Conservation (phyloP, 2,113 vertebrate genomes). For the Sialia sialis region DNA sequence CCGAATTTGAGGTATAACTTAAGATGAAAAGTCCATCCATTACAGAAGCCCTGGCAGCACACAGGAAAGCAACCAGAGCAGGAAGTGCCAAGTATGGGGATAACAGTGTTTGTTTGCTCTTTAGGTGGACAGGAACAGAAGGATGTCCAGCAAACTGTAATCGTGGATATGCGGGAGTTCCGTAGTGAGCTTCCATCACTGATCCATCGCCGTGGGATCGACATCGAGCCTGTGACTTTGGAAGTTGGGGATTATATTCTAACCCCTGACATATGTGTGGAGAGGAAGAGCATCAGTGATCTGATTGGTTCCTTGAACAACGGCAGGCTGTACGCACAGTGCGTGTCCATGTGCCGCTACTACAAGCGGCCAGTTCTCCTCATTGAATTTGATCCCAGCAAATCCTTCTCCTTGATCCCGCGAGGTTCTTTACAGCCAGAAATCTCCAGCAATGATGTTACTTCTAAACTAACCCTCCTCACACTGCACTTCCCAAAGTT, state of each 20-base stretch:
- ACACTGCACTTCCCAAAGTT: slow-evolving; percentile 93
- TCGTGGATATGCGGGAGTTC: slow-evolving; percentile 96
- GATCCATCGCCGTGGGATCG: slow-evolving; percentile 90
- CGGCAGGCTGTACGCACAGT: slow-evolving; percentile 90
- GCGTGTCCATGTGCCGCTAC: slow-evolving; percentile 90
- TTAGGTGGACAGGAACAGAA: slow-evolving; percentile 87
- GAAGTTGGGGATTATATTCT: slow-evolving; percentile 97
- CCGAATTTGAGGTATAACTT: background rate
- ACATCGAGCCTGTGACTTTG: slow-evolving; percentile 92
- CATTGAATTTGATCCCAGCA: slow-evolving; percentile 91
- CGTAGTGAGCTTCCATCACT: slow-evolving; percentile 92
- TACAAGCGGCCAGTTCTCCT: slow-evolving; percentile 89
- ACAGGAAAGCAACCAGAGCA: background rate
- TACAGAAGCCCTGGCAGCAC: background rate
- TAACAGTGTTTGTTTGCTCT: background rate
- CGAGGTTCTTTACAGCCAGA: slow-evolving; percentile 83
- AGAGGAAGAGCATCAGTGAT: slow-evolving; percentile 93
- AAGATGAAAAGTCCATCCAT: background rate
- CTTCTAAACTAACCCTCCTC: slow-evolving; percentile 89
- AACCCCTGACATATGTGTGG: slow-evolving; percentile 89
- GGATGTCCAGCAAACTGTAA: slow-evolving; percentile 75
- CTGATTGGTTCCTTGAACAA: slow-evolving; percentile 91
- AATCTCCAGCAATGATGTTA: slow-evolving; percentile 86
- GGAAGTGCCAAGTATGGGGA: fast-evolving
- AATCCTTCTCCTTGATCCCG: slow-evolving; percentile 86